Evolutionary conservation across 2,113 vertebrate genomes (phyloP).

Genomic region (Lepus americanus): DNA sequence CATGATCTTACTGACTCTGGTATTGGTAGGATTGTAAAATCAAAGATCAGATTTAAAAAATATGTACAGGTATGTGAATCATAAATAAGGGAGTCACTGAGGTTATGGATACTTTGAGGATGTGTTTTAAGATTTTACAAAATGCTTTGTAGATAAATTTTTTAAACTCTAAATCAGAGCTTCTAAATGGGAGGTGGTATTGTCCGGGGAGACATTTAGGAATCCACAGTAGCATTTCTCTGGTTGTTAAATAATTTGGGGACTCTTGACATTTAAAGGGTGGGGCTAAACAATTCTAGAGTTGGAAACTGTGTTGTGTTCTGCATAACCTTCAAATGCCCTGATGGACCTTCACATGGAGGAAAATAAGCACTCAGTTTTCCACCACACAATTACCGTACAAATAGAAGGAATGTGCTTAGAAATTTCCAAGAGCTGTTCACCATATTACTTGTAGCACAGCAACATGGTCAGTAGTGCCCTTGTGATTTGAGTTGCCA

Average conservation of each 20-base stretch:
- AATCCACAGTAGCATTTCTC: not conserved
- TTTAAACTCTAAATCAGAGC: constrained; percentile 19
- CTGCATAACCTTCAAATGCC: constrained; percentile 12
- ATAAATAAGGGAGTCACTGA: not conserved
- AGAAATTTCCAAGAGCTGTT: constrained; percentile 40
- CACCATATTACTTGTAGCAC: not conserved
- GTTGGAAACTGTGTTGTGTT: not conserved
- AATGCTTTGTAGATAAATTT: not conserved
- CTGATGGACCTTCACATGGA: not conserved
- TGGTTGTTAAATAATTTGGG: constrained; percentile 18
- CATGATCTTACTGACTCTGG: constrained; percentile 39
- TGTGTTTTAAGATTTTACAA: constrained; percentile 54
- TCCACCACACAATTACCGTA: not conserved
- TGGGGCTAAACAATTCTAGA: not conserved
- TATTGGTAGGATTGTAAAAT: constrained; percentile 46
- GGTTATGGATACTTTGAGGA: not conserved
- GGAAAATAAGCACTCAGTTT: constrained; percentile 39
- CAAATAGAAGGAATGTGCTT: constrained; percentile 41
- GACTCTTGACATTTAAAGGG: not conserved
- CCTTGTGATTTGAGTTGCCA: not conserved
- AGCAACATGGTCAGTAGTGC: not conserved
- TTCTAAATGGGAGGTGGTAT: not conserved
- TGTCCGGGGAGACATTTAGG: not conserved
- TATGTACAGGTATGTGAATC: not conserved
- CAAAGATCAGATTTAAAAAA: not conserved